Evolutionary conservation across 53 echinoderm and acorn worm species (phyloP).

Genomic region (Holothuria scabra): DNA sequence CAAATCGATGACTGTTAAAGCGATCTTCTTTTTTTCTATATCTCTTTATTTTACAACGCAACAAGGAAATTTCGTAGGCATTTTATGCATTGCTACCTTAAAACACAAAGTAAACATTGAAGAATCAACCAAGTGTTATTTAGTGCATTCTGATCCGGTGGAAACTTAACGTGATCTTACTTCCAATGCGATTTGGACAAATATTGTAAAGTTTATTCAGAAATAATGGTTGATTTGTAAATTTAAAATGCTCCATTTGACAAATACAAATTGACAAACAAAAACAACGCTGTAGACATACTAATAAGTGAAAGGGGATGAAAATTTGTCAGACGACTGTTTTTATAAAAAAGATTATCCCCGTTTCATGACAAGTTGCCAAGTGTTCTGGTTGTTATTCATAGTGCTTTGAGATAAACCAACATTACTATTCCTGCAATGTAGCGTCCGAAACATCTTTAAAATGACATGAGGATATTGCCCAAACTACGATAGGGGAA

Average conservation of each 20-base stretch:
- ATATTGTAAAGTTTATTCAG: not conserved
- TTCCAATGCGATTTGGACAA: not conserved
- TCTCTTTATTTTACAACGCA: slow-evolving; percentile 13
- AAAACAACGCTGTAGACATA: too few relatives aligned
- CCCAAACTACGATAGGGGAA: too few relatives aligned
- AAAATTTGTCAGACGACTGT: too few relatives aligned
- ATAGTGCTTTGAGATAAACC: too few relatives aligned
- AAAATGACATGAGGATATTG: too few relatives aligned
- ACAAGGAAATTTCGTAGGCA: slow-evolving; percentile 10
- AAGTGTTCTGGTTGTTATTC: too few relatives aligned
- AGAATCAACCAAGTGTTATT: not conserved
- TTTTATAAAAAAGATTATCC: too few relatives aligned
- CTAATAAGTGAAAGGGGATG: too few relatives aligned
- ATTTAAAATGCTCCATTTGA: slow-evolving; percentile 24
- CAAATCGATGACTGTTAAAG: slow-evolving; percentile 28
- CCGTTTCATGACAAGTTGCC: too few relatives aligned
- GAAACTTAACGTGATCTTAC: slow-evolving; percentile 18
- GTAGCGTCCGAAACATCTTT: too few relatives aligned
- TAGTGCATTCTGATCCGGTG: not conserved
- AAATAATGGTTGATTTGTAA: slow-evolving; percentile 31
- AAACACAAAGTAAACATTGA: slow-evolving; percentile 1
- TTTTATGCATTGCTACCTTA: slow-evolving; percentile 4
- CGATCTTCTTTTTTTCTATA: not conserved
- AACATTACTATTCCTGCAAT: too few relatives aligned
- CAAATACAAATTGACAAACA: too few relatives aligned